Evolutionary conservation across 2,797 vertebrate species (phyloP), one percentile per base, ranked within the genome.

Genomic region (Loris lydekkerianus): DNA sequence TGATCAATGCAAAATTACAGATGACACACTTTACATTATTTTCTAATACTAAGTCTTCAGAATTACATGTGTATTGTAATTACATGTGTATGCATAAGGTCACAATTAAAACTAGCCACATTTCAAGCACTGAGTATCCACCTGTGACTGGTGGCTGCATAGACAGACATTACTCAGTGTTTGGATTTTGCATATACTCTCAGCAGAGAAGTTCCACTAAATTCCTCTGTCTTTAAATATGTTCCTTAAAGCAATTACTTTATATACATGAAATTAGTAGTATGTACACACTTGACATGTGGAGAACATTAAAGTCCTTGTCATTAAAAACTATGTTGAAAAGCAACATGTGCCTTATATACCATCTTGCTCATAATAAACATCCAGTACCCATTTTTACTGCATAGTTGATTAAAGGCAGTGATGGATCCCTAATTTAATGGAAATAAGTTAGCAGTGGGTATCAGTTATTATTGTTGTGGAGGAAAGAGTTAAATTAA

Each of bases 401-500:
- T 85, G 8, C 3, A 29, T 63, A 86, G 69, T 67, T 96, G 23
- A 61, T 46, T 84, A 43, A 91, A 37, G 43, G 29, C 18, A n/a
- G 14, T 76, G 37, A 46, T 72, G 43, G 17, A 76, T 87, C 46
- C 43, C 27, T 92, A 15, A 93, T 53, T 76, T 29, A 85, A 82
- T 89, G 53, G 5, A 34, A 92, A 67, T 20, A 82, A 92, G 86
- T 89, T 5, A 86, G 53, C 63, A 65, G 15, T n/a, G 46, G 58
- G 13, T 29, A 56, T 46, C 84, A 27, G 25, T 49, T 97, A 5
- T 80, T 84, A 58, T 67, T 34, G 40, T 70, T 95, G 10, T 95
- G 67, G 73, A 86, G 89, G 63, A 86, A 96, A 53, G 23, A 46
- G 43, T 94, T 81, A 86, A 86, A 60, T 89, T 77, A 89, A 86